Conservation (phyloP, 2,113 vertebrate species). For the Rhinoderma darwinii region DNA sequence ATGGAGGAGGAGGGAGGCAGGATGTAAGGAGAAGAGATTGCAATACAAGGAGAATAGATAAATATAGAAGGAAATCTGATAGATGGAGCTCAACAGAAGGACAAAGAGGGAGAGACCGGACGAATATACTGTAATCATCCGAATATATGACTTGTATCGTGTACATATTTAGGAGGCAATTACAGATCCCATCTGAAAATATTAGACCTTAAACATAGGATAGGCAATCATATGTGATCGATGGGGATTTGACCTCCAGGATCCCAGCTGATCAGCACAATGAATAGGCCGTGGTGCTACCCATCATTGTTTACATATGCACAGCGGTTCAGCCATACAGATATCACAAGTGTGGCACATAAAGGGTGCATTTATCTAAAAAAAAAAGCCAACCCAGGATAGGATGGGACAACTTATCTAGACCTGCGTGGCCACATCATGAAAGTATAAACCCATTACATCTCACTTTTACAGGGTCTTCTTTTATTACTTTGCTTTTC, state of each 20-base stretch:
- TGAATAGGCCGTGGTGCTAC: too few relatives aligned
- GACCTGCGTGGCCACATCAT: neutral
- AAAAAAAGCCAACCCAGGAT: too few relatives aligned
- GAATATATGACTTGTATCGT: neutral
- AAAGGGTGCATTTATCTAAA: too few relatives aligned
- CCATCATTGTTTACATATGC: too few relatives aligned
- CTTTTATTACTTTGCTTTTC: neutral
- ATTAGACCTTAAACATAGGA: neutral
- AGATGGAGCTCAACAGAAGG: conserved; percentile 3
- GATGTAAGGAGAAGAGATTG: conserved; percentile 39
- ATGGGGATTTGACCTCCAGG: too few relatives aligned
- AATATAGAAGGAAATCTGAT: conserved; percentile 55
- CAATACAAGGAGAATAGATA: conserved; percentile 51
- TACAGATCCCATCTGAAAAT: neutral
- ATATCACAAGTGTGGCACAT: too few relatives aligned
- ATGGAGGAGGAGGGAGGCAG: conserved; percentile 39
- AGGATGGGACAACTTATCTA: too few relatives aligned
- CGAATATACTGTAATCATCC: neutral
- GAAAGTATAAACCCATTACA: neutral
- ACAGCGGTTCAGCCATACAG: too few relatives aligned
- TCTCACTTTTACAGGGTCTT: neutral
- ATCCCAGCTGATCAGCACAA: too few relatives aligned
- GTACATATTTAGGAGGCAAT: neutral
- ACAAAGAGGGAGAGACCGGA: conserved; percentile 1
- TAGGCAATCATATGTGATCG: too few relatives aligned